Conservation (phyloP, 2,797 vertebrate species). For the Pseudopleuronectes americanus region DNA sequence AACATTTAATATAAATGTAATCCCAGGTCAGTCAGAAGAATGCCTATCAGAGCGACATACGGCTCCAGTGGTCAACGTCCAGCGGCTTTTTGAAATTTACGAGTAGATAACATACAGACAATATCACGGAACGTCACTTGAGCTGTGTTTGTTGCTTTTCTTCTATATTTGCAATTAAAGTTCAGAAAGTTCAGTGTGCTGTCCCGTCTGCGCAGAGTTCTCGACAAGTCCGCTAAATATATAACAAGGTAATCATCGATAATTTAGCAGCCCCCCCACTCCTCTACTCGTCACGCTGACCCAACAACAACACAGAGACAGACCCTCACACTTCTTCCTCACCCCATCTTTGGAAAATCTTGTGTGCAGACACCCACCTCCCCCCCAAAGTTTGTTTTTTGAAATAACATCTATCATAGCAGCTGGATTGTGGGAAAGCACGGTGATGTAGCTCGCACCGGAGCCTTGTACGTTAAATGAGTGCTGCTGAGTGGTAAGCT, state of each 20-base stretch:
- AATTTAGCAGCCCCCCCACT: conserved; percentile 43
- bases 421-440: conserved; percentile 41
- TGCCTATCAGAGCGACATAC: conserved; percentile 65
- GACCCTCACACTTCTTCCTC: conserved; percentile 9
- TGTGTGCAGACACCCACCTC: conserved; percentile 53
- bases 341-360: conserved; percentile 59
- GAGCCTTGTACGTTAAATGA: conserved; percentile 26
- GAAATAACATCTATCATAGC: conserved; percentile 13
- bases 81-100: conserved; percentile 53
- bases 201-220: conserved; percentile 37
- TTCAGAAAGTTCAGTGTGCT: conserved; percentile 49
- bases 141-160: conserved; percentile 63
- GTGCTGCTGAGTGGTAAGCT: conserved; percentile 52
- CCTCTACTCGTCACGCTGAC: conserved; percentile 10
- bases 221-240: conserved; percentile 48
- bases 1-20: conserved; percentile 85
- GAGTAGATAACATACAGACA: conserved; percentile 65
- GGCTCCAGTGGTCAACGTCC: conserved; percentile 53
- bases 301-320: conserved; percentile 32
- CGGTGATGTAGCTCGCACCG: conserved; percentile 21
- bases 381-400: conserved; percentile 4
- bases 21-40: conserved; percentile 72
- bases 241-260: conserved; percentile 52
- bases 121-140: conserved; percentile 64
- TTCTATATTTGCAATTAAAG: conserved; percentile 58